A percentile compares a stretch with the other conserved stretches of the same genome.
Conservation (phyloP, 92 coral and sea anemone species). For the Pocillopora grandis region DNA sequence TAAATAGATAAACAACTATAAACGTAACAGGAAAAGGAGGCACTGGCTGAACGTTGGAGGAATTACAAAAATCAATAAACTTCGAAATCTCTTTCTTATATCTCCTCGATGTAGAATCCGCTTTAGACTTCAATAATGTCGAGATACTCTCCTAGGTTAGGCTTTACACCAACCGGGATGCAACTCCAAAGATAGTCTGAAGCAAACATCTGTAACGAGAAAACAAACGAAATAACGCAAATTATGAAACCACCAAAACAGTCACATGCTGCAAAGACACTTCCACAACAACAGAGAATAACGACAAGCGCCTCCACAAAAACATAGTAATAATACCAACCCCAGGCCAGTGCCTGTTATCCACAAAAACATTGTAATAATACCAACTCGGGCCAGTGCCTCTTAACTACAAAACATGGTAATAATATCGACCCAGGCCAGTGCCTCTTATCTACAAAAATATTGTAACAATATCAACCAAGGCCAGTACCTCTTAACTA, state of each 20-base stretch:
- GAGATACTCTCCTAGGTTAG: constrained; percentile 5
- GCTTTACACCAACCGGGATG: constrained; percentile 24
- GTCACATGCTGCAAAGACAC: constrained; percentile 10
- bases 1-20: too few species aligned
- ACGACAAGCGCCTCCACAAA: background rate
- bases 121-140: constrained; percentile 35
- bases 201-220: constrained; percentile 26
- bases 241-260: constrained; percentile 13
- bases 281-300: background rate
- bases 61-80: background rate
- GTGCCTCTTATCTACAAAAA: too few species aligned
- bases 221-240: constrained; percentile 20
- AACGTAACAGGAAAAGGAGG: too few species aligned
- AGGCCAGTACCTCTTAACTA: constrained; percentile 12
- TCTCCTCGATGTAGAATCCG: constrained; percentile 29
- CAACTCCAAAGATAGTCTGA: constrained; percentile 6
- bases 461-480: too few species aligned
- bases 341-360: too few species aligned
- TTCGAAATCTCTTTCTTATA: constrained; percentile 18
- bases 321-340: too few species aligned
- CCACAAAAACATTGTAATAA: too few species aligned
- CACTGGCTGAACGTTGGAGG: constrained; percentile 1
- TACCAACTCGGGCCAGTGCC: too few species aligned
- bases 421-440: too few species aligned
- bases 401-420: too few species aligned